phyloP scores from a whole-genome alignment of 1,140 invertebrate species.

The Cotesia vestalis region DNA sequence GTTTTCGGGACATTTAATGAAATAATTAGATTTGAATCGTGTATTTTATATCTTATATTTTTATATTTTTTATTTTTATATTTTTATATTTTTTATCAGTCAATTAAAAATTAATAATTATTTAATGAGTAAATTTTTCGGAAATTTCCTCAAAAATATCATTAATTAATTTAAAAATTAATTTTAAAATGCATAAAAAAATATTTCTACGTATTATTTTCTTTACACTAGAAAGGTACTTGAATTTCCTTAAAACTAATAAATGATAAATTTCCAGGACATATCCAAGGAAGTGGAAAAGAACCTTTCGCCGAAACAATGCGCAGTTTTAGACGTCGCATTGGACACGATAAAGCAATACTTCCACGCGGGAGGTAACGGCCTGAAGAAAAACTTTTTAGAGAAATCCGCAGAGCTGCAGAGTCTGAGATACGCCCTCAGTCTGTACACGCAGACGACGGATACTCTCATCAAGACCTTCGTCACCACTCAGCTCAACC shows the following conservation, averaged over 20 bases:
- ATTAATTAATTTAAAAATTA: too few relatives aligned
- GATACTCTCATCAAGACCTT: constrained; percentile 99
- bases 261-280: constrained; percentile 66
- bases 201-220: too few relatives aligned
- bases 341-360: constrained; percentile 99
- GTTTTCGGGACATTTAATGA: neutral
- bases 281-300: constrained; percentile 96
- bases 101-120: too few relatives aligned
- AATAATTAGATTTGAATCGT: neutral
- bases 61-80: too few relatives aligned
- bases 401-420: constrained; percentile 98
- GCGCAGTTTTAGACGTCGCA: constrained; percentile 96
- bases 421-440: constrained; percentile 95
- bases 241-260: neutral
- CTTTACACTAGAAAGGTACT: too few relatives aligned
- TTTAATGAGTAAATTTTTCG: too few relatives aligned
- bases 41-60: neutral
- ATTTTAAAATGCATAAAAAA: too few relatives aligned
- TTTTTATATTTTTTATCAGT: neutral
- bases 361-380: constrained; percentile 98
- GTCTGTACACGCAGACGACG: constrained; percentile 99
- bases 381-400: constrained; percentile 99
- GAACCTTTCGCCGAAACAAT: constrained; percentile 98
- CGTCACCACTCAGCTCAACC: constrained; percentile 93
- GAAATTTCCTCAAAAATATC: too few relatives aligned